These are phyloP conservation scores for Drosophila pseudoananassae DNA, from an alignment of 1,140 invertebrate species.

Conservation along the genomic window DNA sequence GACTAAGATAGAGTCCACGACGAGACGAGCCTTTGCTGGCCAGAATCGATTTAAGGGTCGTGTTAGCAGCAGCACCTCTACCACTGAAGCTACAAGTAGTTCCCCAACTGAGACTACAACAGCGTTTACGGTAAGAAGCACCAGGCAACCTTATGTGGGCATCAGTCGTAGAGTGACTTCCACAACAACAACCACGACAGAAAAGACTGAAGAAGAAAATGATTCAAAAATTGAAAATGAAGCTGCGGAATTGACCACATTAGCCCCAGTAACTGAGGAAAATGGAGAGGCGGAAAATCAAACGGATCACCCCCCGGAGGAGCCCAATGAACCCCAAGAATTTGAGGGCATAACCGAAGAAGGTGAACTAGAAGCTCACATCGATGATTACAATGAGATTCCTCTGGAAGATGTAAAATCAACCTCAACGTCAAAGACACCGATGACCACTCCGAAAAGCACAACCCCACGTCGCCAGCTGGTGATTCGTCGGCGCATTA, in stretches of 20 bases:
- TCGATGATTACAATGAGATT: slow-evolving; percentile 37
- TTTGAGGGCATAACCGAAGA: slow-evolving; percentile 16
- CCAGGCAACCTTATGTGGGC: slow-evolving; percentile 26
- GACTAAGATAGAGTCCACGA: slow-evolving; percentile 16
- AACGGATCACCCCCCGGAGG: too few relatives aligned
- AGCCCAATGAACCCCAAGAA: slow-evolving; percentile 3
- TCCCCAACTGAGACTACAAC: slow-evolving; percentile 5
- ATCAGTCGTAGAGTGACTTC: slow-evolving; percentile 18
- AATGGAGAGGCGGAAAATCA: not conserved
- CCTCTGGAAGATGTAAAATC: slow-evolving; percentile 9
- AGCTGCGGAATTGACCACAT: slow-evolving; percentile 5
- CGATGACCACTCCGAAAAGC: not conserved
- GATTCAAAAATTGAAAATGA: slow-evolving; percentile 3
- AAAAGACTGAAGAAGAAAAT: not conserved
- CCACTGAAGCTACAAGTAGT: slow-evolving; percentile 1
- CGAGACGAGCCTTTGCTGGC: slow-evolving; percentile 11
- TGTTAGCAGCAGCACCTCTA: slow-evolving; percentile 3
- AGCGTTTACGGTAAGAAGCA: not conserved
- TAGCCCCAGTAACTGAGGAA: not conserved
- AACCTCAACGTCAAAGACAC: not conserved
- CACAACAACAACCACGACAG: slow-evolving; percentile 25
- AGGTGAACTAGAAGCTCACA: slow-evolving; percentile 21
- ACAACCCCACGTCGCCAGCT: slow-evolving; percentile 28
- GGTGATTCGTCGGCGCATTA: slow-evolving; percentile 40
- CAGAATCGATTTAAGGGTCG: slow-evolving; percentile 24